These are phyloP conservation scores for Pectinophora gossypiella DNA, from an alignment of 1,140 invertebrate species.

Conservation along the genomic window DNA sequence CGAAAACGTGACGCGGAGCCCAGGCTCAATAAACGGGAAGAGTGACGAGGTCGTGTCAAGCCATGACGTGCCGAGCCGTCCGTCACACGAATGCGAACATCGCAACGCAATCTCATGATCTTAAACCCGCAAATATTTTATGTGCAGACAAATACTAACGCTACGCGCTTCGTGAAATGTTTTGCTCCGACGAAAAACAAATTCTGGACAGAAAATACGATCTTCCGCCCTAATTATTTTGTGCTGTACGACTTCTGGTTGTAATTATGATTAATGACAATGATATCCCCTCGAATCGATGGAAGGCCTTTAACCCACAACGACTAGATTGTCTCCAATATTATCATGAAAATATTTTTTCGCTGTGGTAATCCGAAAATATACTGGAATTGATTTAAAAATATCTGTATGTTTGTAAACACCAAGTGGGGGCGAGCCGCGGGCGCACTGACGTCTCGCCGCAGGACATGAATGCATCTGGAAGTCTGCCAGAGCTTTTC, in stretches of 20 bases:
- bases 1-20: constrained; percentile 42
- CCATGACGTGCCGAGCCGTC: constrained; percentile 9
- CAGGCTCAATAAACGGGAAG: constrained; percentile 33
- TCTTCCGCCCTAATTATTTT: background rate
- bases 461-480: constrained; percentile 42
- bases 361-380: background rate
- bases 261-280: too few species aligned
- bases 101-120: background rate
- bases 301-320: too few species aligned
- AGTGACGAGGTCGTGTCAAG: constrained; percentile 17
- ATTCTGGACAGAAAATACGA: too few species aligned
- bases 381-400: constrained; percentile 20
- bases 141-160: background rate
- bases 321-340: too few species aligned
- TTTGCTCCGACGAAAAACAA: background rate
- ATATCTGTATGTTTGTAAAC: constrained; percentile 55
- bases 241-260: background rate
- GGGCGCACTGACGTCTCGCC: constrained; percentile 24
- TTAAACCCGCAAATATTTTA: background rate
- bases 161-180: background rate
- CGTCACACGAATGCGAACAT: constrained; percentile 5
- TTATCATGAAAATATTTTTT: too few species aligned
- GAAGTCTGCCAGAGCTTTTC: constrained; percentile 41
- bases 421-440: constrained; percentile 24
- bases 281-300: too few species aligned